Evolutionary conservation across 1,140 invertebrate genomes (phyloP), one percentile per base, ranked within the genome.

Genomic region (Pararge aegeria): DNA sequence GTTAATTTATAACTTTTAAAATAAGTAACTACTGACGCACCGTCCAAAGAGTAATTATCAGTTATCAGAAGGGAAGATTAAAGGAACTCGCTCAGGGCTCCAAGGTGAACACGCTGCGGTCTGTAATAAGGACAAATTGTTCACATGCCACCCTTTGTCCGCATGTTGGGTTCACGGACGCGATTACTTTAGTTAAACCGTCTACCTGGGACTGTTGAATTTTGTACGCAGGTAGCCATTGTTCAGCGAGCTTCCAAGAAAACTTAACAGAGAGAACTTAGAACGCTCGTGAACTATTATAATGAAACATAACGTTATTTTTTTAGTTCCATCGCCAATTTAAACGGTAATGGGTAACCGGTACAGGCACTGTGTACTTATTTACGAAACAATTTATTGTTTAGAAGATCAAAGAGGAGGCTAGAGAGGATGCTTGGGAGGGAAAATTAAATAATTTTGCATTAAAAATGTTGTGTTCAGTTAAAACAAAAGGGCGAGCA

Each of bases 101-200:
- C 83, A 84, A 87, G 80, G 81, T 77, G 73, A 83, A 75, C 81
- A 52, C 55, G 76, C 58, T 68, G 63, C 58, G 70, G 73, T 75
- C 71, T 76, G 73, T 81, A 81, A 79, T 75, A 80, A 72, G 68
- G 65, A 81, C 74, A 70, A 80, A 83, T 78, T 78, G 80, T 85
- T 85, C 77, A 73, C 75, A 81, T 81, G 73, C 76, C 71, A 70
- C 73, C 74, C 73, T 84, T 87, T 84, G 80, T 84, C 76, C 82
- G 73, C 68, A 62, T 75, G 74, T 73, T 67, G 73, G 73, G 78
- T 81, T 79, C 75, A 82, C 61, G 77, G 72, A 62, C 71, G 54
- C 66, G 48, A 51, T 55, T 51, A 62, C 54, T 73, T 60, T 65
- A 66, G 68, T 75, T 66, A 70, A 70, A 58, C 71, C 68, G 66